Evolutionary conservation across 1,140 invertebrate genomes (phyloP).

Genomic region (Apolygus lucorum): DNA sequence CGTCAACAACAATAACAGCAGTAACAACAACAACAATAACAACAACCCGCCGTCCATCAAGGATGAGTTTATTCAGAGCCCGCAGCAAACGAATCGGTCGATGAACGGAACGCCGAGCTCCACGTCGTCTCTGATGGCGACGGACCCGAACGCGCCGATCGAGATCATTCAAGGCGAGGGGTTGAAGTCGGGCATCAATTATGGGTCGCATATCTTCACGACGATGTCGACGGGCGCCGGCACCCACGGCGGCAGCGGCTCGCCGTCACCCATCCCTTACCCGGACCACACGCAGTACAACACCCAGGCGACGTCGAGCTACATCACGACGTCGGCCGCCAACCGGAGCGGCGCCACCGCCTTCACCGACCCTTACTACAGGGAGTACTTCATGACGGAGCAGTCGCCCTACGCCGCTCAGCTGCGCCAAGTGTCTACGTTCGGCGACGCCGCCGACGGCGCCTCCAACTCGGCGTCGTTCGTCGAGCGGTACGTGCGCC

Average conservation of each 20-base stretch:
- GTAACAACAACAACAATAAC: constrained; percentile 28
- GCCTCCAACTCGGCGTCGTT: constrained; percentile 42
- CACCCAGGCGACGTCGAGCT: constrained; percentile 42
- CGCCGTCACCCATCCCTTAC: constrained; percentile 49
- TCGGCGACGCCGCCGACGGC: constrained; percentile 35
- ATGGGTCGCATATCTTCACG: constrained; percentile 43
- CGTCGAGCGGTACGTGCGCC: constrained; percentile 49
- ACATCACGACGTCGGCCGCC: constrained; percentile 35
- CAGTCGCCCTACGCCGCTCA: constrained; percentile 46
- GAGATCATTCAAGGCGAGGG: constrained; percentile 46
- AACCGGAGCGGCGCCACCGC: constrained; percentile 34
- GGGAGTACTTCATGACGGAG: constrained; percentile 34
- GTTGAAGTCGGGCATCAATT: constrained; percentile 42
- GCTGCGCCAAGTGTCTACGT: constrained; percentile 43
- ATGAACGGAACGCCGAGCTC: constrained; percentile 44
- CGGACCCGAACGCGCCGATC: constrained; percentile 37
- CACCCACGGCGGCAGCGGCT: constrained; percentile 40
- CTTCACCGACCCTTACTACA: constrained; percentile 43
- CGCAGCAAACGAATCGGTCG: constrained; percentile 43
- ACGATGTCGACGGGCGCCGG: constrained; percentile 36
- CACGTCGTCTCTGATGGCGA: constrained; percentile 42
- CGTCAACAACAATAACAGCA: constrained; percentile 37
- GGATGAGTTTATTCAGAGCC: constrained; percentile 42
- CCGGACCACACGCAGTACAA: constrained; percentile 44
- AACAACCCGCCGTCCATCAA: constrained; percentile 36